Conservation (phyloP, 2,888 invertebrate genomes). For the Pherbina coryleti region DNA sequence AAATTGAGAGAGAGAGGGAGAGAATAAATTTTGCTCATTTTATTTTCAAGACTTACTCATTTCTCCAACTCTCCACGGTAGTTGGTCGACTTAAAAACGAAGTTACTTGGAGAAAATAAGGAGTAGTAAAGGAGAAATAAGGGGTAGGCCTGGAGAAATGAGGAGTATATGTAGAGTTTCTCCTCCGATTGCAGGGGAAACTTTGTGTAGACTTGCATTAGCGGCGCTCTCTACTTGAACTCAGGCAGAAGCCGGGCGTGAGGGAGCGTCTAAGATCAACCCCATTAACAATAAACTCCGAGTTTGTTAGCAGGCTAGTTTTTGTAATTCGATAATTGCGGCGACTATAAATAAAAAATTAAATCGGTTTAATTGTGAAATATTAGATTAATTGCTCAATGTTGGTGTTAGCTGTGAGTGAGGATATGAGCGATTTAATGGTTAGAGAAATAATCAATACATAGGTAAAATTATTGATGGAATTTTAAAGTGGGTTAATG, state of each 20-base stretch:
- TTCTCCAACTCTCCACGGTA: not conserved
- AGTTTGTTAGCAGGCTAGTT: not conserved
- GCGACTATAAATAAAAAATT: constrained; percentile 15
- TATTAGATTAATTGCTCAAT: constrained; percentile 24
- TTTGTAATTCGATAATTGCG: constrained; percentile 28
- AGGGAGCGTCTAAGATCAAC: not conserved
- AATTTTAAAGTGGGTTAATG: not conserved
- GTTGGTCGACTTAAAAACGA: not conserved
- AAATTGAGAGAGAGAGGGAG: not conserved
- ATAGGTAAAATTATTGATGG: not conserved
- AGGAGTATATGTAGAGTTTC: constrained; percentile 19
- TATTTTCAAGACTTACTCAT: not conserved
- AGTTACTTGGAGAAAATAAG: not conserved
- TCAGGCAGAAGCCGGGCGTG: not conserved
- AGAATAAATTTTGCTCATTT: not conserved
- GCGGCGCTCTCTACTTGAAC: not conserved
- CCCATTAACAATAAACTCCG: not conserved
- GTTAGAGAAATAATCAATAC: not conserved
- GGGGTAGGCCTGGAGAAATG: constrained; percentile 22
- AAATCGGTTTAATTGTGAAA: constrained; percentile 18
- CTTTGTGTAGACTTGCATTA: not conserved
- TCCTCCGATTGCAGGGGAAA: constrained; percentile 2
- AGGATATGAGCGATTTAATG: not conserved
- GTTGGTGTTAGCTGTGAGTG: not conserved
- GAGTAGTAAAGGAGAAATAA: constrained; percentile 24